A percentile compares a stretch with the other conserved stretches of the same genome.
phyloP scores from a whole-genome alignment of 2,888 invertebrate species.

The Trissolcus japonicus region DNA sequence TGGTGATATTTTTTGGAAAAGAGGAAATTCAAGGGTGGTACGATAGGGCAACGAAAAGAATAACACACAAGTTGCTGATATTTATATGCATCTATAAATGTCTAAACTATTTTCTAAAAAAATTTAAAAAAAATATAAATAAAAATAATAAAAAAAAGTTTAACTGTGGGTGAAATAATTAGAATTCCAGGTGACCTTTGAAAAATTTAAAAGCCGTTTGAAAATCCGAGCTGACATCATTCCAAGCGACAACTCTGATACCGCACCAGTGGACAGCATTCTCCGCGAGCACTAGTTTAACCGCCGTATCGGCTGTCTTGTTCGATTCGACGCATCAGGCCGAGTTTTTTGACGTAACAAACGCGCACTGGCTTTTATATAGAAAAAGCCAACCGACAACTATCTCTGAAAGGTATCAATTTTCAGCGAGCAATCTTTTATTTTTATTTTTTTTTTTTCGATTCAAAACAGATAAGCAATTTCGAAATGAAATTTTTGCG shows the following conservation, averaged over 20 bases:
- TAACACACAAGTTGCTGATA: neutral
- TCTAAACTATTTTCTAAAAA: neutral
- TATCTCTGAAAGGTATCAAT: constrained; percentile 54
- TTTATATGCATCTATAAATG: neutral
- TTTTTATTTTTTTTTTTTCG: too few species aligned
- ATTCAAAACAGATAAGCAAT: too few species aligned
- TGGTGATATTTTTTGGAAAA: constrained; percentile 29
- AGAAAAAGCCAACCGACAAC: constrained; percentile 37
- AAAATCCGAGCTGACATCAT: constrained; percentile 64
- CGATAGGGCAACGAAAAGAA: too few species aligned
- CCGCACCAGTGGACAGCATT: constrained; percentile 60
- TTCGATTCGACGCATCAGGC: constrained; percentile 61
- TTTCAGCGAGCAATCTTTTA: constrained; percentile 33
- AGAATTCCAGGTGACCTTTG: too few species aligned
- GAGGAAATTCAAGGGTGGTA: constrained; percentile 13
- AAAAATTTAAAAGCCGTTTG: constrained; percentile 11
- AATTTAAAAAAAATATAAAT: neutral
- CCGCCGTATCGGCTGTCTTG: constrained; percentile 70
- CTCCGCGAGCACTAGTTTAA: constrained; percentile 59
- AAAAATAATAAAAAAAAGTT: neutral
- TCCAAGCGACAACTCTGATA: constrained; percentile 70
- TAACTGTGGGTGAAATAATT: neutral
- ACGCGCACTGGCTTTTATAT: constrained; percentile 48
- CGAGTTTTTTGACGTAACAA: constrained; percentile 55
- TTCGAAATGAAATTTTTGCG: too few species aligned